Percentiles rank a stretch among this genome's conserved stretches.
Conservation (phyloP, 1,140 invertebrate species). For the Drosophila albomicans region DNA sequence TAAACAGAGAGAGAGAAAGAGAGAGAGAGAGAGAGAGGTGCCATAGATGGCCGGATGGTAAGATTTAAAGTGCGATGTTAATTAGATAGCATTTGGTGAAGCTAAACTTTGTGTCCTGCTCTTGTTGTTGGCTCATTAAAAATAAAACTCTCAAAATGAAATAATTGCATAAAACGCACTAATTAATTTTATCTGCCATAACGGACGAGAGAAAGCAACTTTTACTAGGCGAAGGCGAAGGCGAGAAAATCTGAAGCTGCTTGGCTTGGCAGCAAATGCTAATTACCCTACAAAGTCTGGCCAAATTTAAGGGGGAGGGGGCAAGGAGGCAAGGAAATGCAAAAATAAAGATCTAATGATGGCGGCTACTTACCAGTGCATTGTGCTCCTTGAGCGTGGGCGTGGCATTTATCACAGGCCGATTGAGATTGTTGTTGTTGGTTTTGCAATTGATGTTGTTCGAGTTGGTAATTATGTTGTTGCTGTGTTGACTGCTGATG, state of each 20-base stretch:
- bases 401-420: conserved; percentile 43
- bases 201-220: conserved; percentile 27
- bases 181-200: conserved; percentile 52
- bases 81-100: conserved; percentile 17
- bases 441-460: conserved; percentile 34
- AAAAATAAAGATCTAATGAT: conserved; percentile 4
- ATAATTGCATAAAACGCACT: conserved; percentile 45
- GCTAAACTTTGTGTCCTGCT: conserved; percentile 1
- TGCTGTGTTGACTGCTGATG: conserved; percentile 36
- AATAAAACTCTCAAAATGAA: conserved; percentile 30
- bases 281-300: neutral
- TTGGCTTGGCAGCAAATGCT: conserved; percentile 13
- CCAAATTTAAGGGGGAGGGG: neutral
- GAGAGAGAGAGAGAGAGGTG: neutral
- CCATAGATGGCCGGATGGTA: neutral
- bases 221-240: neutral
- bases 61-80: conserved; percentile 20
- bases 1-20: neutral
- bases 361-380: conserved; percentile 33
- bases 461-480: conserved; percentile 14
- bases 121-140: conserved; percentile 38
- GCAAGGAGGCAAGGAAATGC: neutral
- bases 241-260: neutral
- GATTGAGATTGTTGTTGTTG: conserved; percentile 40
- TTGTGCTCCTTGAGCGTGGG: conserved; percentile 29